Percentiles rank a stretch among this genome's conserved stretches.
phyloP scores from a whole-genome alignment of 2,888 invertebrate genomes.

The Eudemis profundana region DNA sequence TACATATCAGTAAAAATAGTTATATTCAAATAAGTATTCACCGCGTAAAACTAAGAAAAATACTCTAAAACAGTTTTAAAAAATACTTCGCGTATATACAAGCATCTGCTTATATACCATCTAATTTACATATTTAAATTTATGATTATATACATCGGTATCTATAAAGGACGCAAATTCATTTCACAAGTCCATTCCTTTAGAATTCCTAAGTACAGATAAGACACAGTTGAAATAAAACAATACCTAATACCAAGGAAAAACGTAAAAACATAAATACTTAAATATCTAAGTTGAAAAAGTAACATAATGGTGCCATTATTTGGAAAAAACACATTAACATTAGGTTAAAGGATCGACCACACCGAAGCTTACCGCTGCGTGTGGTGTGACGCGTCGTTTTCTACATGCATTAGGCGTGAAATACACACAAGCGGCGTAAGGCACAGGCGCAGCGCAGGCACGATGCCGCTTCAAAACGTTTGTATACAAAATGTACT shows the following conservation, averaged over 20 bases:
- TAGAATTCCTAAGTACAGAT: slow-evolving; percentile 30
- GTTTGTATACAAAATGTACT: too few species aligned
- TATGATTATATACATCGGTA: slow-evolving; percentile 39
- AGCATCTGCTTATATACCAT: slow-evolving; percentile 16
- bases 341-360: not conserved
- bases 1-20: not conserved
- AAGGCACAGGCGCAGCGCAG: too few species aligned
- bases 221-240: slow-evolving; percentile 25
- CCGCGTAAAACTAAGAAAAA: slow-evolving; percentile 1
- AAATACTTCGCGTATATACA: slow-evolving; percentile 31
- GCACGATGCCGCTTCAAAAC: too few species aligned
- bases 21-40: not conserved
- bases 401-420: too few species aligned
- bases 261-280: slow-evolving; percentile 7
- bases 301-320: not conserved
- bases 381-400: too few species aligned
- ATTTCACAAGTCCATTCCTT: slow-evolving; percentile 38
- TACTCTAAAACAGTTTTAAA: slow-evolving; percentile 9
- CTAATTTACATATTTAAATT: slow-evolving; percentile 19
- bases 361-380: too few species aligned
- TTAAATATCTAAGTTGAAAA: not conserved
- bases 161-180: slow-evolving; percentile 55
- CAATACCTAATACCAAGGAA: slow-evolving; percentile 10
- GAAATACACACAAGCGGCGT: too few species aligned
- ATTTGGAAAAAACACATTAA: not conserved